A percentile compares a stretch with the other conserved stretches of the same genome.
Evolutionary conservation across 2,797 vertebrate species (phyloP).

Genomic region (Coracias cyanogaster): DNA sequence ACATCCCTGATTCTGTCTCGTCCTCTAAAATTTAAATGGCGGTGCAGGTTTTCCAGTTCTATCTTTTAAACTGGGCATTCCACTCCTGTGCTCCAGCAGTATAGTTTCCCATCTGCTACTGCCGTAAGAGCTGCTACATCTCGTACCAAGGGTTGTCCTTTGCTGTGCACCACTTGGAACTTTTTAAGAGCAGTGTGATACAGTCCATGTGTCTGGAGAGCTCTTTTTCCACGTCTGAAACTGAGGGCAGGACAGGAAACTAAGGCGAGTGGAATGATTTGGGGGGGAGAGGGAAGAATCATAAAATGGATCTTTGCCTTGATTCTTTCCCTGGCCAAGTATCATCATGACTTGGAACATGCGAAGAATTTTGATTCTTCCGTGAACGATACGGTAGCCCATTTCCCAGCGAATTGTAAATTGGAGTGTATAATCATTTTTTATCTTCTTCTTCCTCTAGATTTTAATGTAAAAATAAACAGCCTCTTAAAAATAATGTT

Average conservation of each 20-base stretch:
- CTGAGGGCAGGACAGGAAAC: not conserved
- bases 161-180: not conserved
- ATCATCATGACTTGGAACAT: not conserved
- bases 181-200: not conserved
- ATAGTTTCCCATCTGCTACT: not conserved
- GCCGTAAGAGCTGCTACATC: not conserved
- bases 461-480: not conserved
- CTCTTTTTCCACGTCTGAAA: not conserved
- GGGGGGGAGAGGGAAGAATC: rapidly evolving
- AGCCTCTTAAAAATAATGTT: not conserved
- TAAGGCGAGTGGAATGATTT: not conserved
- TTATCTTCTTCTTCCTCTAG: not conserved
- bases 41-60: not conserved
- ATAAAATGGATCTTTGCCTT: not conserved
- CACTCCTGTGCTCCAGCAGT: not conserved
- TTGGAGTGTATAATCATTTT: not conserved
- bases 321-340: not conserved
- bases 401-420: not conserved
- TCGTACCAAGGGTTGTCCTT: too few species aligned
- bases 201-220: not conserved
- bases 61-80: not conserved
- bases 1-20: not conserved
- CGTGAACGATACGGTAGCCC: not conserved
- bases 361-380: not conserved
- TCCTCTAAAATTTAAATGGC: not conserved